Percentiles rank a stretch among this genome's conserved stretches.
Conservation (phyloP, 2,888 invertebrate genomes). For the Gymnoscelis rufifasciata region DNA sequence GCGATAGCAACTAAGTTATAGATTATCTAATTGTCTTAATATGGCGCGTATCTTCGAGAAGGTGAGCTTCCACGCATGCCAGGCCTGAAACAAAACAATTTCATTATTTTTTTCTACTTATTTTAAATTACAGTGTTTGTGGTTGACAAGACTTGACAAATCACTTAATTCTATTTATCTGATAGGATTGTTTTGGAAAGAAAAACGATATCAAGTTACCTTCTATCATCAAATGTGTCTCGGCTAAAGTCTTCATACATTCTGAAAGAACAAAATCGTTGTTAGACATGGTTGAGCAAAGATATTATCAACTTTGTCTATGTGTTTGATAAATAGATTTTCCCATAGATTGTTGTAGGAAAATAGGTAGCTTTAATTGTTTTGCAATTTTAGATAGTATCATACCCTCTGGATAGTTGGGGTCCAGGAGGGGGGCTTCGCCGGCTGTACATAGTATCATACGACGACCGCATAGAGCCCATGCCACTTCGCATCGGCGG, state of each 20-base stretch:
- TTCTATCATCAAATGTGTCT: constrained; percentile 92
- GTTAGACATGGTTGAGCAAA: too few relatives aligned
- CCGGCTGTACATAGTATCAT: constrained; percentile 91
- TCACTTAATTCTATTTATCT: too few relatives aligned
- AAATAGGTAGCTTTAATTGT: too few relatives aligned
- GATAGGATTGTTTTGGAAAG: not conserved
- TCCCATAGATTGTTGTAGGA: not conserved
- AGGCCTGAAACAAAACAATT: constrained; percentile 76
- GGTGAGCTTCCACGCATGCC: constrained; percentile 90
- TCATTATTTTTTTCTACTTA: constrained; percentile 27
- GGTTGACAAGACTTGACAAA: too few relatives aligned
- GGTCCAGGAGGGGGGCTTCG: constrained; percentile 85
- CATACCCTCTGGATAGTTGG: constrained; percentile 76
- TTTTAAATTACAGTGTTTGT: not conserved
- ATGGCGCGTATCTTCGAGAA: constrained; percentile 91
- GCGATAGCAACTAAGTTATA: constrained; percentile 35
- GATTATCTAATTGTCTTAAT: constrained; percentile 75
- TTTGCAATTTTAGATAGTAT: constrained; percentile 24
- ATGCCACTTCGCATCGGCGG: constrained; percentile 79
- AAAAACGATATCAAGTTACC: constrained; percentile 60
- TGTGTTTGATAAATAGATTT: too few relatives aligned
- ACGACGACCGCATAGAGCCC: constrained; percentile 84
- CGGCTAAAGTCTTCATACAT: constrained; percentile 94
- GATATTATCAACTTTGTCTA: too few relatives aligned
- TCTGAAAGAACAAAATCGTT: constrained; percentile 59